Evolutionary conservation across 2,888 invertebrate genomes (phyloP), one percentile per base, ranked within the genome.

Genomic region (Drosophila greeni): DNA sequence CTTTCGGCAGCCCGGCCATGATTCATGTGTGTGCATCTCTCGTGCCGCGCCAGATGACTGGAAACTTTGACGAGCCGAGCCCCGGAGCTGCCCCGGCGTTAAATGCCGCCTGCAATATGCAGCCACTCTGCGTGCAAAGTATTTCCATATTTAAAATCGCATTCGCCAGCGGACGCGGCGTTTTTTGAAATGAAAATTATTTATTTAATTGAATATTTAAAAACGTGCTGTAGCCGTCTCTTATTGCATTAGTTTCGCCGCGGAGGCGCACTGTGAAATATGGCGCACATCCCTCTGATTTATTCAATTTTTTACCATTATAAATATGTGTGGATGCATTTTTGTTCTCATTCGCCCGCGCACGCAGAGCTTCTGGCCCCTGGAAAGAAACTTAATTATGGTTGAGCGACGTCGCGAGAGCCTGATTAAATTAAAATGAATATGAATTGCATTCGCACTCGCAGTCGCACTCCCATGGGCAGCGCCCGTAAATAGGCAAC

Each of bases 171-270:
- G 14, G 5, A 20, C 18, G 29, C 45, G 18, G 29, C 12, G 45
- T 9, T 18, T 47, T 47, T 4, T 47, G 14, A 42, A 42, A 64
- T 77, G 73, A n/a, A 57, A 81, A 83, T 74, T 70, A 81, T 81
- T 83, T 65, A 80, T 81, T 77, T 75, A 81, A 85, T 83, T 85
- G 75, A 83, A 81, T 66, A 67, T 77, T 73, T 40, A 62, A 76
- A 85, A 83, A 75, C 84, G 82, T 82, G 78, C 64, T 43, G 49
- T 48, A 34, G 18, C 24, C 39, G 29, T 29, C 52, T 33, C 37
- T 66, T 72, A 72, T 69, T 72, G 72, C 66, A 69, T 69, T 69
- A 66, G 72, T 57, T 37, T 57, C 53, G 12, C 39, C 5, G 16
- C 33, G 24, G 33, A 26, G 37, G 26, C 24, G 20, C 48, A 12